Evolutionary conservation across 2,888 invertebrate genomes (phyloP).

Genomic region (Nomada ruficornis): DNA sequence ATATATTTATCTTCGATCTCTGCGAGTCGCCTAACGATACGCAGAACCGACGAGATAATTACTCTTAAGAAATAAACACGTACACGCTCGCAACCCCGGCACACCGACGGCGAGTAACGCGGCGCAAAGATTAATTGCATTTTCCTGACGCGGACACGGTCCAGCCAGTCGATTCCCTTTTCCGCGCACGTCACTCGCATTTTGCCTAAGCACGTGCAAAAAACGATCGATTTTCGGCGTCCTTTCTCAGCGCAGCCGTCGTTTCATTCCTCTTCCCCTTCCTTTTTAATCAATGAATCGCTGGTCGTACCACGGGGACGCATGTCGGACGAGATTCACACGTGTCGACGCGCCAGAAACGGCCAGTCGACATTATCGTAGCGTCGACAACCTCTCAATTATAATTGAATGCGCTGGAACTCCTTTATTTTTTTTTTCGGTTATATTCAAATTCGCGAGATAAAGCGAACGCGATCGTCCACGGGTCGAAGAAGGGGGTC

Average conservation of each 20-base stretch:
- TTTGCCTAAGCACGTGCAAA: slow-evolving; percentile 7
- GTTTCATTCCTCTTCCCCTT: slow-evolving; percentile 19
- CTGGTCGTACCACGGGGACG: slow-evolving; percentile 25
- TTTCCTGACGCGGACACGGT: slow-evolving; percentile 47
- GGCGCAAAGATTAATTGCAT: slow-evolving; percentile 63
- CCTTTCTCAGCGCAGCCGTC: not conserved
- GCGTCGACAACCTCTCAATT: slow-evolving; percentile 80
- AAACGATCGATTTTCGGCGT: slow-evolving; percentile 10
- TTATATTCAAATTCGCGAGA: slow-evolving; percentile 77
- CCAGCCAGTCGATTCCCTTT: not conserved
- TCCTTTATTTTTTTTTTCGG: slow-evolving; percentile 65
- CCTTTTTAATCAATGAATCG: slow-evolving; percentile 45
- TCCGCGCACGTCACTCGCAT: not conserved
- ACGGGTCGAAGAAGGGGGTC: slow-evolving; percentile 54
- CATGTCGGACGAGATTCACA: slow-evolving; percentile 70
- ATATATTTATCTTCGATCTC: slow-evolving; percentile 74
- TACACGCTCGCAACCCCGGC: slow-evolving; percentile 9
- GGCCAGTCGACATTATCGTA: slow-evolving; percentile 73
- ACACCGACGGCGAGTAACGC: slow-evolving; percentile 40
- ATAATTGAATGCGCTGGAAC: slow-evolving; percentile 75
- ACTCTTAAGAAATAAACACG: slow-evolving; percentile 68
- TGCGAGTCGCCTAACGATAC: slow-evolving; percentile 69
- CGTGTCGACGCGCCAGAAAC: slow-evolving; percentile 68
- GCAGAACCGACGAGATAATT: slow-evolving; percentile 64
- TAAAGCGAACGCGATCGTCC: slow-evolving; percentile 61